Evolutionary conservation across 2,113 vertebrate species (phyloP).

Genomic region (Dendrocopos noguchii): DNA sequence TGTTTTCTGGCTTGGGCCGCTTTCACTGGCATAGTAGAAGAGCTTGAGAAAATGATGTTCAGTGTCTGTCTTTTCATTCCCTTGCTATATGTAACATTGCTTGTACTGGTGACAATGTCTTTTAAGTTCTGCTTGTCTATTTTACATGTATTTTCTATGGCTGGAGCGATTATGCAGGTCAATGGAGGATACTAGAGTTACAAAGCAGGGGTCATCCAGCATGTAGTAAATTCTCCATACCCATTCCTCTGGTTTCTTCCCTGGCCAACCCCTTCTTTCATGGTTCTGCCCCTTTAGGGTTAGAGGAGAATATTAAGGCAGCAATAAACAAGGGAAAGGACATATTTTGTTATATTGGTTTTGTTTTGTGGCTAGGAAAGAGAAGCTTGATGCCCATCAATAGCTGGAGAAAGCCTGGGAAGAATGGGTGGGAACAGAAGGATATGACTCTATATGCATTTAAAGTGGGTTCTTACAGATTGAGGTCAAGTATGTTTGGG

Average conservation of each 20-base stretch:
- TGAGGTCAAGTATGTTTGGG: neutral
- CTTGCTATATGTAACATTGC: neutral
- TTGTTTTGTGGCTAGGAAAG: neutral
- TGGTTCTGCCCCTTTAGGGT: neutral
- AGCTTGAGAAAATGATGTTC: neutral
- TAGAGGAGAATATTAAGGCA: neutral
- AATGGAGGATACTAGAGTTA: neutral
- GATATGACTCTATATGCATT: neutral
- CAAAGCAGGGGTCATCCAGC: neutral
- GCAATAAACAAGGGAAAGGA: neutral
- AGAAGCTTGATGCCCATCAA: neutral
- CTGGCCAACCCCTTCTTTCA: neutral
- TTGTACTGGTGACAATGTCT: neutral
- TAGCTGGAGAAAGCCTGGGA: neutral
- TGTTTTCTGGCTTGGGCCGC: neutral
- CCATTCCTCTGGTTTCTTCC: neutral
- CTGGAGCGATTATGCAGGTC: neutral
- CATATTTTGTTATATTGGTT: neutral
- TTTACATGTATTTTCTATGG: neutral
- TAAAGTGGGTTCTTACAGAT: neutral
- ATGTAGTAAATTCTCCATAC: neutral
- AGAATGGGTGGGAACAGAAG: neutral
- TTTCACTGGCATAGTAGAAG: neutral
- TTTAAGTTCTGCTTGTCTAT: neutral
- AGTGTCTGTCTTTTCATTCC: neutral